A percentile compares a stretch with the other conserved stretches of the same genome.
phyloP scores from a whole-genome alignment of 2,888 invertebrate genomes.

The Aethes cnicana region DNA sequence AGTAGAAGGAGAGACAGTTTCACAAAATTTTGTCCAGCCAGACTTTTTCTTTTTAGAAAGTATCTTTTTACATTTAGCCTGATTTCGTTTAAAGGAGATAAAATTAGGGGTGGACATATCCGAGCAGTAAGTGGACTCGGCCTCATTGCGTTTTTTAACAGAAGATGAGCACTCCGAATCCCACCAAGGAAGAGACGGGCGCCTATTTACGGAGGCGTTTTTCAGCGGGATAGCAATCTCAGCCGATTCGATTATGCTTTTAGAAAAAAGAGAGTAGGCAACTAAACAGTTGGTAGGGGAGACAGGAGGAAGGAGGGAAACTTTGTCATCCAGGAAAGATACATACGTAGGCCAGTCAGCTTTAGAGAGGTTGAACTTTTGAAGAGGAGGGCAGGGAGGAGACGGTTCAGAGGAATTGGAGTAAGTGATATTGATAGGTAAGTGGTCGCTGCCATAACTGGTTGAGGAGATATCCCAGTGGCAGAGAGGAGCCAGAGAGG shows the following conservation, averaged over 20 bases:
- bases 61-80: too few species aligned
- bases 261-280: neutral
- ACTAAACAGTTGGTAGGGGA: neutral
- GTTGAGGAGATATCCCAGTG: neutral
- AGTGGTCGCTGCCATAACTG: neutral
- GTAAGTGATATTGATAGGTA: neutral
- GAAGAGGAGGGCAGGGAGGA: neutral
- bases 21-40: too few species aligned
- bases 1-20: neutral
- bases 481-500: neutral
- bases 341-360: neutral
- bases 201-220: neutral
- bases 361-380: neutral
- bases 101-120: too few species aligned
- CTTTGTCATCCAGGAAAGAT: neutral
- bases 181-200: neutral
- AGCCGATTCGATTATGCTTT: neutral
- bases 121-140: too few species aligned
- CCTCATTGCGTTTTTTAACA: neutral
- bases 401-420: neutral
- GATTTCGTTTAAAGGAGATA: too few species aligned
- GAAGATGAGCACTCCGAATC: neutral
- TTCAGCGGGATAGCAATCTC: neutral
- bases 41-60: too few species aligned
- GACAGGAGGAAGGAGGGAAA: neutral